Base-by-base conservation (phyloP, 1,140 invertebrate species). In the Monochamus saltuarius region DNA sequence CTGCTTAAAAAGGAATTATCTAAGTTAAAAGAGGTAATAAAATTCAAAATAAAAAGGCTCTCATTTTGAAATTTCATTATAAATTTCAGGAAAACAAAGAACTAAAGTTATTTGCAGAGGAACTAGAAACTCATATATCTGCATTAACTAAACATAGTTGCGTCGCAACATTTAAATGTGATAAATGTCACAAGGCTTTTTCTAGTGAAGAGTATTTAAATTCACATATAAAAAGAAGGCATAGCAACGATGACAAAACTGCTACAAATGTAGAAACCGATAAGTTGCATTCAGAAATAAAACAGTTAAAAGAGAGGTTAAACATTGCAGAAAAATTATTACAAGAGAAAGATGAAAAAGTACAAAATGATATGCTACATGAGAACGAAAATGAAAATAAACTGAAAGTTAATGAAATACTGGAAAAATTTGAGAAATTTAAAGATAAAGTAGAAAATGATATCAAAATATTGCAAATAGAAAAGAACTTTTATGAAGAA, bases 1-100 rank as follows among this genome's bases (percentile, higher is more conserved):
- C 79, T 85, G 34, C 69, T 87, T 7, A 83, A 84, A 62, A 83
- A 86, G 64, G 85, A 87, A 71, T 67, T 86, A 4, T 78, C 75
- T 47, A 75, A 75, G 11, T 73, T 83, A 61, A 77, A 81, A 9
- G 81, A 85, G 71, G 84, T 82, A 73, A 42, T 36, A 54, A 43
- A 19, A 14, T 14, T 9, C 17, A 36, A 65, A n/a, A 42, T 45
- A 19, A 9, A 19, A 9, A 46, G 1, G 3, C 38, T 3, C 19
- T 29, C 16, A 39, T 39, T 39, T 34, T 29, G 40, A 19, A 37
- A n/a, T 17, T 47, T 40, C 4, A 40, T 8, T 22, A n/a, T n/a
- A n/a, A n/a, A n/a, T 68, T 68, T 40, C 37, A 73, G 70, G 71
- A 75, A 51, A 68, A 66, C 17, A 61, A 66, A 59, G 69, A 73